Conservation (phyloP, 2,113 vertebrate species). For the Atrichornis clamosus region DNA sequence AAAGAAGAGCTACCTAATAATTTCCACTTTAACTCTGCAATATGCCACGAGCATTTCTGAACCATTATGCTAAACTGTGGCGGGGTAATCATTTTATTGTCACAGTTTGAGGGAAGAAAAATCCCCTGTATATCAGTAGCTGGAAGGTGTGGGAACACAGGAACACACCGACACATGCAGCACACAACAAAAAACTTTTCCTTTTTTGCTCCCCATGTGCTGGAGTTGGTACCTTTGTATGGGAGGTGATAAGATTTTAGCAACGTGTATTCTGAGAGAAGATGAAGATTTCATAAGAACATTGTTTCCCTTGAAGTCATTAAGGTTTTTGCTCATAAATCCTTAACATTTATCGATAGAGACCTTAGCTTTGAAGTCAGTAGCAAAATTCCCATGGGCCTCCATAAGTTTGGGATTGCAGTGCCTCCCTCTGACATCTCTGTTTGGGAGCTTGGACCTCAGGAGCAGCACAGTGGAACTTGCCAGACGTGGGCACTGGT, state of each 20-base stretch:
- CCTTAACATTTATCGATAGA: background rate
- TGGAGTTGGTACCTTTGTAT: background rate
- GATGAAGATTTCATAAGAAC: background rate
- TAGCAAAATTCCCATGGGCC: background rate
- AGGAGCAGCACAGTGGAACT: background rate
- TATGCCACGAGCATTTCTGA: slow-evolving; percentile 82
- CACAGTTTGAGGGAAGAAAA: slow-evolving; percentile 78
- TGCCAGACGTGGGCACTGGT: background rate
- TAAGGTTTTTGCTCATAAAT: background rate
- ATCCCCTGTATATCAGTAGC: slow-evolving; percentile 70
- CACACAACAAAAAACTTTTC: slow-evolving; percentile 20
- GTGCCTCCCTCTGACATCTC: background rate
- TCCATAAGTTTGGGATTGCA: background rate
- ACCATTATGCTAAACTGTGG: slow-evolving; percentile 85
- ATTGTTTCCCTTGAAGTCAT: background rate
- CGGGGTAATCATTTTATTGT: slow-evolving; percentile 82
- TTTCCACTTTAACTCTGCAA: slow-evolving; percentile 83
- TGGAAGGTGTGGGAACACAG: slow-evolving; percentile 26
- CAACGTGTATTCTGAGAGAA: background rate
- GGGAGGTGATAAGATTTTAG: background rate
- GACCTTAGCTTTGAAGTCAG: background rate
- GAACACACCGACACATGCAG: background rate
- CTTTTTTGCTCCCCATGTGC: background rate
- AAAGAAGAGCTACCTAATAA: slow-evolving; percentile 86
- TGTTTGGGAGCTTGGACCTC: background rate